Percentiles rank a stretch among this genome's conserved stretches.
phyloP scores from a whole-genome alignment of 2,797 vertebrate species.

The Bovichtus variegatus region DNA sequence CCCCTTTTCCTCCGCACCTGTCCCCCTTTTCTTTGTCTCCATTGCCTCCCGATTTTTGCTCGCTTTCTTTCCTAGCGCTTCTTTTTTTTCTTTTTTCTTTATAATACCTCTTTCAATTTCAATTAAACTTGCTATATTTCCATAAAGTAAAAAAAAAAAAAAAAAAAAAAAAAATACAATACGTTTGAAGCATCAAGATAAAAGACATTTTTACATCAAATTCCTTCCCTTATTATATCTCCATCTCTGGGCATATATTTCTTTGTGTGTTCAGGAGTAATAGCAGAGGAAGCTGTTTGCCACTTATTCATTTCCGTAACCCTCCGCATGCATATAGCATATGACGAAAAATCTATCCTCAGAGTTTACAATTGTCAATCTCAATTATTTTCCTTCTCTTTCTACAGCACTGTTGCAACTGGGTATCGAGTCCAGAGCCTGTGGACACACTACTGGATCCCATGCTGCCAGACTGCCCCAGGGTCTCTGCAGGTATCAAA shows the following conservation, averaged over 20 bases:
- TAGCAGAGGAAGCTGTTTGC: background rate
- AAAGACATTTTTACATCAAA: conserved; percentile 9
- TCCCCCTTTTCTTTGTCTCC: conserved; percentile 51
- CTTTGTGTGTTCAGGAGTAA: conserved; percentile 8
- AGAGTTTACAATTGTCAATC: conserved; percentile 1
- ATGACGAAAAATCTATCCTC: background rate
- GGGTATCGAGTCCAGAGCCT: conserved; percentile 96
- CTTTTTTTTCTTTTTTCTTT: background rate
- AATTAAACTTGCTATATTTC: background rate
- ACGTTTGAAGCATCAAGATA: background rate
- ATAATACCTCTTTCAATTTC: conserved; percentile 13
- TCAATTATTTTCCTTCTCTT: conserved; percentile 8
- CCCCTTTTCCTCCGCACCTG: conserved; percentile 37
- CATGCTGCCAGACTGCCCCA: conserved; percentile 95
- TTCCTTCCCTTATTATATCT: background rate
- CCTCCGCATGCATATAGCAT: background rate
- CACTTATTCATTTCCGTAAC: background rate
- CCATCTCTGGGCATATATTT: background rate
- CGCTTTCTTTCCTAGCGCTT: conserved; percentile 4
- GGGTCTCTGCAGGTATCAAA: conserved; percentile 94
- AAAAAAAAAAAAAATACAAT: too few species aligned
- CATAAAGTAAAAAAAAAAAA: background rate
- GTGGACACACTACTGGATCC: conserved; percentile 93
- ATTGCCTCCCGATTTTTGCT: background rate
- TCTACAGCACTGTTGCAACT: conserved; percentile 94